phyloP scores from a whole-genome alignment of 2,113 vertebrate genomes.

The Malurus elegans region DNA sequence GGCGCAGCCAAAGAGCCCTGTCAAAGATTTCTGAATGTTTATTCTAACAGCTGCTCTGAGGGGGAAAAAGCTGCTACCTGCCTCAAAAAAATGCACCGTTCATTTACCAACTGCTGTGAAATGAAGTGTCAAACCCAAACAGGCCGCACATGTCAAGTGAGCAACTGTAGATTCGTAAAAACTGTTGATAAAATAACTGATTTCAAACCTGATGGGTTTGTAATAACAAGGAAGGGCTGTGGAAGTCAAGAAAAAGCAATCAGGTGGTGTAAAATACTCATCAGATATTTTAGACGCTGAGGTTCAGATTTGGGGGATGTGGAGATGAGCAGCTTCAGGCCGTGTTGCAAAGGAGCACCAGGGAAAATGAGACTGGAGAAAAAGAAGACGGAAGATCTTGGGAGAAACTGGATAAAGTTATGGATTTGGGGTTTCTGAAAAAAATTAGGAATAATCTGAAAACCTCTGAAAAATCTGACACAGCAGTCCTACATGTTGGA shows the following conservation, averaged over 20 bases:
- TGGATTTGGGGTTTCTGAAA: background rate
- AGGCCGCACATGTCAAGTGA: background rate
- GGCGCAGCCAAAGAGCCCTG: background rate
- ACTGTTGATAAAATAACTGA: background rate
- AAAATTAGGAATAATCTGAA: background rate
- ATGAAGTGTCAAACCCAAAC: background rate
- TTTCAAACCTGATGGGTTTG: background rate
- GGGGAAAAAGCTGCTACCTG: background rate
- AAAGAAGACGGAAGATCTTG: background rate
- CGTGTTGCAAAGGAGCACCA: background rate
- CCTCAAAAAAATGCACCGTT: background rate
- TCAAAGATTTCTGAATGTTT: background rate
- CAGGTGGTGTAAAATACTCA: background rate
- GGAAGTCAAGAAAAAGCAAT: background rate
- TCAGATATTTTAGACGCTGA: background rate
- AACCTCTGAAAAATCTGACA: background rate
- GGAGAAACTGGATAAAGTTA: background rate
- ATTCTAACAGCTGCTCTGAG: background rate
- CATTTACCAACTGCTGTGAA: background rate
- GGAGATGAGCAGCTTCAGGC: background rate
- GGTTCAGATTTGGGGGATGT: background rate
- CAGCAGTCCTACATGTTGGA: background rate
- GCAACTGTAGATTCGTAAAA: background rate
- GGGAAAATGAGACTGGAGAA: background rate
- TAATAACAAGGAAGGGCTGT: background rate